Base-by-base conservation (phyloP, 2,888 invertebrate genomes). In the Chydorus sphaericus region DNA sequence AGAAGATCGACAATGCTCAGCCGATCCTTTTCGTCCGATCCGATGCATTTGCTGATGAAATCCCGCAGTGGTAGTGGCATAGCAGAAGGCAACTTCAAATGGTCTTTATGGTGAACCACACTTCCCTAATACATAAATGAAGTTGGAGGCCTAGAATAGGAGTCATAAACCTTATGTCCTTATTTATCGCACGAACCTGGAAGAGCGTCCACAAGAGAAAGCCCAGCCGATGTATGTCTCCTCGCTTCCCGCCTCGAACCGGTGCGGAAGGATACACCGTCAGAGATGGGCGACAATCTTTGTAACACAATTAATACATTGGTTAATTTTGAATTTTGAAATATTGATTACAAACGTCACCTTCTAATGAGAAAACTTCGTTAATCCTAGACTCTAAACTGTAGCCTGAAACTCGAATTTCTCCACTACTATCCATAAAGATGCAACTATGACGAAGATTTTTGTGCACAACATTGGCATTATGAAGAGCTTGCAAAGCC, bases 381-480 rank as follows among this genome's bases (percentile, higher is more conserved):
- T 73, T 71, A 33, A 83, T 64, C 68, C 82, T 73, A 63, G 79
- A 78, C 64, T 84, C 82, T 58, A 87, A 70, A 59, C 82, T 80
- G 62, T 80, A 85, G 62, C 85, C 83, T 3, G 80, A 76, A 56
- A 87, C 63, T 65, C 33, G 49, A 52, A 51, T 55, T 50, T 52
- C 29, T 36, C 48, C 49, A 39, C 39, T 55, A 20, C 16, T 48
- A 18, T 37, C 20, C 16, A 56, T 39, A 44, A 28, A 55, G 36
- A 53, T 50, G 38, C 49, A 29, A 30, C 48, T 49, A 26, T 81
- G 80, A 58, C 82, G 72, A n/a, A 93, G 71, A 69, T 87, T 83
- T 64, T 83, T 82, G 67, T 93, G 91, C 16, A 88, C 80, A 1
- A 91, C 80, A 60, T 85, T 83, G 60, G 82, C 83, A 62, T 80